Percentiles rank a stretch among this genome's conserved stretches.
Evolutionary conservation across 2,113 vertebrate genomes (phyloP).

Genomic region (Noctilio leporinus): DNA sequence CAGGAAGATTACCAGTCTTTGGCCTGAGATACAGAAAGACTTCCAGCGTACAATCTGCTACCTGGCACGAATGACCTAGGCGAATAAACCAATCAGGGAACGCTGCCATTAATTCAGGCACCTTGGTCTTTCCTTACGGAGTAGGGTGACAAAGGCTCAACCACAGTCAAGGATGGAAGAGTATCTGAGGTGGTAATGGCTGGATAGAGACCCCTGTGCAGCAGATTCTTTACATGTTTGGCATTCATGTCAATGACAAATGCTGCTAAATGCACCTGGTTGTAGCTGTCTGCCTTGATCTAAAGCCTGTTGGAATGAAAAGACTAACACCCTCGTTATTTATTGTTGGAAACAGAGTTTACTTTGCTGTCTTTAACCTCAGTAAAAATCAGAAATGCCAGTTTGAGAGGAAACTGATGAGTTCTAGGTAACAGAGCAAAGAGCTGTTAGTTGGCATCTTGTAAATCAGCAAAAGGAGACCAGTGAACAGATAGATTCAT

Average conservation of each 20-base stretch:
- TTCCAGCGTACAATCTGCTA: constrained; percentile 42
- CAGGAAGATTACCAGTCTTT: constrained; percentile 39
- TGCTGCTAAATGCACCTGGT: constrained; percentile 72
- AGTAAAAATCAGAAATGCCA: constrained; percentile 67
- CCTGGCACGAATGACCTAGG: constrained; percentile 39
- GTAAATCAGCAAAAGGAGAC: constrained; percentile 69
- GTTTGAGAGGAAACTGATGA: constrained; percentile 71
- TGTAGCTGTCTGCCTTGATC: constrained; percentile 71
- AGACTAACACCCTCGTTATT: constrained; percentile 69
- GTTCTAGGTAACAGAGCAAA: constrained; percentile 65
- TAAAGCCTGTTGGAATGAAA: constrained; percentile 73
- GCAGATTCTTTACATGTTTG: constrained; percentile 61
- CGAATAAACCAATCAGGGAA: constrained; percentile 45
- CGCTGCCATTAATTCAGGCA: background rate
- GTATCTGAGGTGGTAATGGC: constrained; percentile 30
- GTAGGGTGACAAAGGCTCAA: background rate
- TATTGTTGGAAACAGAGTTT: constrained; percentile 66
- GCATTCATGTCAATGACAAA: constrained; percentile 65
- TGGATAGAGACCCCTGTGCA: background rate
- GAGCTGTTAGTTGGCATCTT: constrained; percentile 31
- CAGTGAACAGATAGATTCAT: constrained; percentile 61
- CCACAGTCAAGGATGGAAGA: background rate
- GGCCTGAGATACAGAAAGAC: constrained; percentile 14
- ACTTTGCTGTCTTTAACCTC: constrained; percentile 73
- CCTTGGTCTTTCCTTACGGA: background rate